phyloP scores from a whole-genome alignment of 2,888 invertebrate genomes.

The Drosophila kanekoi region DNA sequence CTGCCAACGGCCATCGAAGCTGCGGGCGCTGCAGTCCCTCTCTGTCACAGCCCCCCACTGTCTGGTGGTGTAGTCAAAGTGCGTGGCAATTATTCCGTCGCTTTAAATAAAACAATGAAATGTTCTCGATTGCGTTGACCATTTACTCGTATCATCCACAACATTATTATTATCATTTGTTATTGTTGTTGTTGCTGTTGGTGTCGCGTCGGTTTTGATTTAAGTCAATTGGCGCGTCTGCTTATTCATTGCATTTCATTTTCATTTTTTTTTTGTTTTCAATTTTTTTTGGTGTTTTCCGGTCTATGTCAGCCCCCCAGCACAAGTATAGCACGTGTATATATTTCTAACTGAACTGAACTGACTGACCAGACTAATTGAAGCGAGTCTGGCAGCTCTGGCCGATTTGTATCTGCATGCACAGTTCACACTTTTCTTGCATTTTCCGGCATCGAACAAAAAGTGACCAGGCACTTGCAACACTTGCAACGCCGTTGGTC shows the following conservation, averaged over 20 bases:
- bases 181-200: constrained; percentile 22
- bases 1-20: constrained; percentile 46
- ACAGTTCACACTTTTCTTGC: constrained; percentile 82
- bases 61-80: constrained; percentile 72
- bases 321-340: constrained; percentile 13
- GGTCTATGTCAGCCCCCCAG: constrained; percentile 63
- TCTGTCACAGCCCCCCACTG: constrained; percentile 16
- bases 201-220: constrained; percentile 74
- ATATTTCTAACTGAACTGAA: constrained; percentile 45
- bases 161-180: constrained; percentile 37
- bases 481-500: constrained; percentile 47
- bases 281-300: constrained; percentile 65
- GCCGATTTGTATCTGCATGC: constrained; percentile 77
- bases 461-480: constrained; percentile 43
- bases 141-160: constrained; percentile 43
- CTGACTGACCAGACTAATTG: constrained; percentile 75
- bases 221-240: constrained; percentile 76
- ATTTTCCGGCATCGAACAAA: constrained; percentile 62
- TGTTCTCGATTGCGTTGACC: constrained; percentile 69
- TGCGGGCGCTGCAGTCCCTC: constrained; percentile 56
- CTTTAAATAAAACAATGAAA: constrained; percentile 81
- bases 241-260: constrained; percentile 69
- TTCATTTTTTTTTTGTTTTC: constrained; percentile 9
- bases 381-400: constrained; percentile 65
- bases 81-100: constrained; percentile 80